phyloP scores from a whole-genome alignment of 2,888 invertebrate genomes.

The Sialis lutaria region DNA sequence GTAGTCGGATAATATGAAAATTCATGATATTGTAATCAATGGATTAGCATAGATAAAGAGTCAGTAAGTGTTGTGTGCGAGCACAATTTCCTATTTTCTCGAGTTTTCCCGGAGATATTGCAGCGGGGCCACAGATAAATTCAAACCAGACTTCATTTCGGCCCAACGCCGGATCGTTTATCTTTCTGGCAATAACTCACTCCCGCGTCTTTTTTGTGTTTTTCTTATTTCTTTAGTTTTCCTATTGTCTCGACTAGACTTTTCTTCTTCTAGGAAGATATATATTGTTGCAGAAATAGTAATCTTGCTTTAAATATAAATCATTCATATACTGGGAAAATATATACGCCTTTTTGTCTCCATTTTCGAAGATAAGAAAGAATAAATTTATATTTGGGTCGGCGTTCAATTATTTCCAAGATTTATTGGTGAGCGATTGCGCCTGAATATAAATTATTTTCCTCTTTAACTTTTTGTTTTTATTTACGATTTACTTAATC shows the following conservation, averaged over 20 bases:
- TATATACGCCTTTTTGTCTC: not conserved
- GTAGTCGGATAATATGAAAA: not conserved
- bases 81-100: constrained; percentile 25
- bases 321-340: not conserved
- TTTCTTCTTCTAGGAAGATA: constrained; percentile 24
- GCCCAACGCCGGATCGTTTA: constrained; percentile 52
- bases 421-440: too few species aligned
- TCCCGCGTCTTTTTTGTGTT: constrained; percentile 23
- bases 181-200: constrained; percentile 51
- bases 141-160: constrained; percentile 51
- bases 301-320: constrained; percentile 17
- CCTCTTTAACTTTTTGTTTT: too few species aligned
- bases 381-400: too few species aligned
- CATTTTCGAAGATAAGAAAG: too few species aligned
- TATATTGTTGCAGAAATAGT: constrained; percentile 28
- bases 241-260: constrained; percentile 26
- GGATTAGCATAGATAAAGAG: constrained; percentile 22
- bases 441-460: too few species aligned
- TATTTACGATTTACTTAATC: too few species aligned
- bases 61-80: constrained; percentile 26
- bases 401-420: too few species aligned
- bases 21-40: not conserved
- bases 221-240: constrained; percentile 10
- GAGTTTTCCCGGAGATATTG: constrained; percentile 20
- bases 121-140: constrained; percentile 27